Base-by-base conservation (phyloP, 2,797 vertebrate genomes). In the Buphagus erythrorhynchus region DNA sequence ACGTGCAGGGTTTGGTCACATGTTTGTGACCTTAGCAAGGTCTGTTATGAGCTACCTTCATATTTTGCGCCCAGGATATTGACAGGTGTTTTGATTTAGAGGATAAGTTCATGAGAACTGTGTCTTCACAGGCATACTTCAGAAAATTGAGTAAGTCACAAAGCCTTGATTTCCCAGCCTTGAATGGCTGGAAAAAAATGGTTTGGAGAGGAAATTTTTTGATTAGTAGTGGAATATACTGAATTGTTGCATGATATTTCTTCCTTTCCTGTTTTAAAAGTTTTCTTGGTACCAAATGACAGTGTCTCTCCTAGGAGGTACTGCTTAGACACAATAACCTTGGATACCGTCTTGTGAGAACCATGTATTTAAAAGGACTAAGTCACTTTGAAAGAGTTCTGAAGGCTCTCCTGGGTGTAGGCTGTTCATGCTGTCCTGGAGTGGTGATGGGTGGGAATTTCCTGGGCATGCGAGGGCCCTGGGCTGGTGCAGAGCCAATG, bases 1-100 rank as follows among this genome's bases (percentile, higher is more conserved):
- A 28, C 1, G 3, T 40, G 29, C 38, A 43, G 43, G 18, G 22
- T 31, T 52, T 67, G 40, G 9, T 55, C 54, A 28, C 2, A 0
- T 35, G 16, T 72, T 55, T 88, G 52, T 78, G 61, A 59, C 5
- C 13, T 71, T 46, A 26, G 29, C 11, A 33, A 54, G 24, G 21
- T 78, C 38, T 51, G 5, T 75, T 51, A 63, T 9, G 36, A 46
- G 49, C 10, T n/a, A 28, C 16, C 17, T 71, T 81, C 6, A 0
- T 59, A 10, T 28, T 62, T 35, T 22, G 8, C 25, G n/a, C 40
- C 6, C 21, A 19, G 12, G 36, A n/a, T 4, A 5, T 24, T 40
- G 52, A 17, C 25, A 22, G 16, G 15, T 59, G 24, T 36, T 85
- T 67, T 42, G 86, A 45, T 57, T 75, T 55, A n/a, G 17, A 46